Evolutionary conservation across 2,888 invertebrate species (phyloP).

Genomic region (Caprella mutica): DNA sequence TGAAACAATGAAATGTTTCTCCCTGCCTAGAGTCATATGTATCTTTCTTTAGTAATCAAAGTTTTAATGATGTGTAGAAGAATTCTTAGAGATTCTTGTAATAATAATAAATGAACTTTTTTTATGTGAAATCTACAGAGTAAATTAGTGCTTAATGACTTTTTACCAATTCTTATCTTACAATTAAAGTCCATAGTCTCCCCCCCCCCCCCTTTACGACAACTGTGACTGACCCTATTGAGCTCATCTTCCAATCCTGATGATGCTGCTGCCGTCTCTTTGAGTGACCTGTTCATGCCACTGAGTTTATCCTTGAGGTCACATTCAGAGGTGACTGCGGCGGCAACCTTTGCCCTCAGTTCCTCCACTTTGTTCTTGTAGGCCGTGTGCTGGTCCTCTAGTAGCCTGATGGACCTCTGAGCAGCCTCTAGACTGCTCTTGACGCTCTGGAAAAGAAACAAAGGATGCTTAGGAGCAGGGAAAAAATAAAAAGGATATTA

Average conservation of each 20-base stretch:
- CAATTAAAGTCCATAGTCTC: too few species aligned
- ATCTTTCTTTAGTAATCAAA: too few species aligned
- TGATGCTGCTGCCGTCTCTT: slow-evolving; percentile 27
- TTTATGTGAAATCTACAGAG: too few species aligned
- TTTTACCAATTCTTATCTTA: background rate
- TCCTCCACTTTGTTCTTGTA: slow-evolving; percentile 26
- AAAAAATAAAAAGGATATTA: too few species aligned
- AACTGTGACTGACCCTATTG: slow-evolving; percentile 15
- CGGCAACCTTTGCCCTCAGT: slow-evolving; percentile 21
- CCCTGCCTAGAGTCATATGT: too few species aligned
- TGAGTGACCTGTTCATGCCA: slow-evolving; percentile 26
- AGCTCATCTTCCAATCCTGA: slow-evolving; percentile 28
- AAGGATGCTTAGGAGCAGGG: too few species aligned
- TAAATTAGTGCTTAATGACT: too few species aligned
- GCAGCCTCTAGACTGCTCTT: slow-evolving; percentile 7
- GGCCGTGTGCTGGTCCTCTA: slow-evolving; percentile 26
- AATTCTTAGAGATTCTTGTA: too few species aligned
- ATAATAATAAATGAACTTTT: too few species aligned
- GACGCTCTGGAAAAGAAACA: background rate
- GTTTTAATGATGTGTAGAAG: too few species aligned
- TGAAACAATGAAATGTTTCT: too few species aligned
- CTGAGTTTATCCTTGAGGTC: slow-evolving; percentile 32
- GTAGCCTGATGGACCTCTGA: slow-evolving; percentile 15
- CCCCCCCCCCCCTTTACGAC: background rate
- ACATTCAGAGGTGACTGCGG: slow-evolving; percentile 17